phyloP scores from a whole-genome alignment of 2,113 vertebrate species.

The Crotophaga sulcirostris region DNA sequence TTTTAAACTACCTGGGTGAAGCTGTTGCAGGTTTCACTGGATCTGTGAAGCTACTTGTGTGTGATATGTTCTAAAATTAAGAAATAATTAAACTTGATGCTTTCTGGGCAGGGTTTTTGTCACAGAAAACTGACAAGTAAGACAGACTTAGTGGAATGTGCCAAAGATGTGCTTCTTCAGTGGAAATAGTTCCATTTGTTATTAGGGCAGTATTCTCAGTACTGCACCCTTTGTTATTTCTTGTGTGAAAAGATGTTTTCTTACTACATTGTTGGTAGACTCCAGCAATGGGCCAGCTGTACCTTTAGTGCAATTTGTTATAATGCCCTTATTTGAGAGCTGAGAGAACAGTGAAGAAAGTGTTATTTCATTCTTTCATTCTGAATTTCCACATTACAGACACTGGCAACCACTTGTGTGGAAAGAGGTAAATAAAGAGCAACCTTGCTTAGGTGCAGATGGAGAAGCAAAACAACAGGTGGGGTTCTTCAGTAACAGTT shows the following conservation, averaged over 20 bases:
- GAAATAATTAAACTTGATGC: neutral
- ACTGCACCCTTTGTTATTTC: neutral
- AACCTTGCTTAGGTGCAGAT: neutral
- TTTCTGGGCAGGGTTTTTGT: neutral
- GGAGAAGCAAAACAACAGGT: neutral
- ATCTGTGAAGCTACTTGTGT: neutral
- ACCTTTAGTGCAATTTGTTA: neutral
- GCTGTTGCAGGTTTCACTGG: neutral
- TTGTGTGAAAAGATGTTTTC: neutral
- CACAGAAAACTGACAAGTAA: neutral
- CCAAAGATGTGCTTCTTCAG: neutral
- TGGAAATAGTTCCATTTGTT: neutral
- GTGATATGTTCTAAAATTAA: neutral
- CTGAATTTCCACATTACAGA: neutral
- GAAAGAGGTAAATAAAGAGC: neutral
- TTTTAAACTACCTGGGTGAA: neutral
- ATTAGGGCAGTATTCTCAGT: neutral
- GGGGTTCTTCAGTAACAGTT: neutral
- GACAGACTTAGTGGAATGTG: neutral
- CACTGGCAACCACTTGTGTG: neutral
- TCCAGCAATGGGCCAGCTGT: neutral
- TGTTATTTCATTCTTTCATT: neutral
- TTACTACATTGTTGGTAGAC: neutral
- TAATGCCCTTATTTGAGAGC: neutral
- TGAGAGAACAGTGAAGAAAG: neutral